phyloP scores from a whole-genome alignment of 1,140 invertebrate genomes.

The Pseudachorutes palmiensis region DNA sequence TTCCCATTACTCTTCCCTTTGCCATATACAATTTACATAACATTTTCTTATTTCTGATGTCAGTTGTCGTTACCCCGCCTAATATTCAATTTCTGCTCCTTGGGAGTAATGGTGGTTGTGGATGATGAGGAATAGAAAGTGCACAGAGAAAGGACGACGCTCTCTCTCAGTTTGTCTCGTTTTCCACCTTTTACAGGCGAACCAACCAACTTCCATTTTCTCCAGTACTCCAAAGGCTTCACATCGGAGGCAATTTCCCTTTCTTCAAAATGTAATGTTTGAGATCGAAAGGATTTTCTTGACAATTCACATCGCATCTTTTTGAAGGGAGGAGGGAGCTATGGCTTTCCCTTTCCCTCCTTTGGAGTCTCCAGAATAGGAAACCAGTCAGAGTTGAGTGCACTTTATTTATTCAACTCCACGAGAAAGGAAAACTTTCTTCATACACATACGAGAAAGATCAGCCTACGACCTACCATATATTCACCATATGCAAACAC shows the following conservation, averaged over 20 bases:
- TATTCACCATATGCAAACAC: too few species aligned
- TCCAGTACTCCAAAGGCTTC: neutral
- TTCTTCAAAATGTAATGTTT: conserved; percentile 9
- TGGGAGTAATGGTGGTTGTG: neutral
- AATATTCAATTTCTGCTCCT: neutral
- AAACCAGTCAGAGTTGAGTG: conserved; percentile 21
- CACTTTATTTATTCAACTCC: conserved; percentile 30
- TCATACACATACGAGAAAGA: too few species aligned
- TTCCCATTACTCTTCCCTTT: conserved; percentile 8
- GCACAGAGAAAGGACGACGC: neutral
- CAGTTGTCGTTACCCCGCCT: neutral
- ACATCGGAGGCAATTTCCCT: conserved; percentile 3
- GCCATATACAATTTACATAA: conserved; percentile 14
- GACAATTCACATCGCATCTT: conserved; percentile 25
- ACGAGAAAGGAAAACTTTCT: conserved; percentile 15
- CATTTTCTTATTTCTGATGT: conserved; percentile 10
- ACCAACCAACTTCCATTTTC: neutral
- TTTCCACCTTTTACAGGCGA: neutral
- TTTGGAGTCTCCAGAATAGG: conserved; percentile 3
- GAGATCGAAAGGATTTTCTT: conserved; percentile 27
- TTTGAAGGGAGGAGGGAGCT: neutral
- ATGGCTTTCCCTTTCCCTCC: neutral
- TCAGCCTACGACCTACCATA: too few species aligned
- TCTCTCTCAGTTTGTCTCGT: neutral
- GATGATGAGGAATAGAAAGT: conserved; percentile 18